Conservation (phyloP, 1,140 invertebrate species). For the Nomia melanderi region DNA sequence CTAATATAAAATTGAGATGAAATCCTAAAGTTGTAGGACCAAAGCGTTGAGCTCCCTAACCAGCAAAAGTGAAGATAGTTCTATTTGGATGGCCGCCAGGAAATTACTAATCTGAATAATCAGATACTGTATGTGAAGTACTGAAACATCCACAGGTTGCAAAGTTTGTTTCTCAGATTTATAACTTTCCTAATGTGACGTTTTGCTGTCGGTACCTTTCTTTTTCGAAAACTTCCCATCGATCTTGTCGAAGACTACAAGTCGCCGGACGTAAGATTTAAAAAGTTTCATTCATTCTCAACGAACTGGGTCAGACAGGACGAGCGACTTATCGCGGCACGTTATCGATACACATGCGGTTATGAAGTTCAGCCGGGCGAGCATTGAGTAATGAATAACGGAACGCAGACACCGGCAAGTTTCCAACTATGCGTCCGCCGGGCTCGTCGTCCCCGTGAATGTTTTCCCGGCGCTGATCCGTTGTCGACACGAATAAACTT, state of each 20-base stretch:
- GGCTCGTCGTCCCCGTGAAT: not conserved
- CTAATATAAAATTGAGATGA: too few relatives aligned
- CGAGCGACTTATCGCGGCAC: not conserved
- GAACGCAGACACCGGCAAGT: not conserved
- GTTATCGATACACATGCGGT: not conserved
- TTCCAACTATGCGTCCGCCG: constrained; percentile 31
- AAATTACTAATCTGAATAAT: too few relatives aligned
- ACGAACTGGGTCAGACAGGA: not conserved
- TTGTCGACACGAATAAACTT: constrained; percentile 21
- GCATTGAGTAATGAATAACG: constrained; percentile 16
- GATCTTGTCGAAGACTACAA: not conserved
- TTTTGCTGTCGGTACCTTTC: not conserved
- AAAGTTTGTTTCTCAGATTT: too few relatives aligned
- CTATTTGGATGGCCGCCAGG: too few relatives aligned
- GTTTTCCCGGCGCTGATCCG: not conserved
- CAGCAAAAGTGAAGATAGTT: too few relatives aligned
- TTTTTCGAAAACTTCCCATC: not conserved
- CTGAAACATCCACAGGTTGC: too few relatives aligned
- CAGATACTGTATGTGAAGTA: too few relatives aligned
- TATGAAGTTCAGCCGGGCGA: not conserved
- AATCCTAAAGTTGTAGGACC: too few relatives aligned
- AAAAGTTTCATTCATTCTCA: not conserved
- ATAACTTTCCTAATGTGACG: too few relatives aligned
- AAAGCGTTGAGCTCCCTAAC: too few relatives aligned
- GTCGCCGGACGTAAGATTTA: not conserved